phyloP scores from a whole-genome alignment of 2,797 vertebrate genomes.

The Carapus acus region DNA sequence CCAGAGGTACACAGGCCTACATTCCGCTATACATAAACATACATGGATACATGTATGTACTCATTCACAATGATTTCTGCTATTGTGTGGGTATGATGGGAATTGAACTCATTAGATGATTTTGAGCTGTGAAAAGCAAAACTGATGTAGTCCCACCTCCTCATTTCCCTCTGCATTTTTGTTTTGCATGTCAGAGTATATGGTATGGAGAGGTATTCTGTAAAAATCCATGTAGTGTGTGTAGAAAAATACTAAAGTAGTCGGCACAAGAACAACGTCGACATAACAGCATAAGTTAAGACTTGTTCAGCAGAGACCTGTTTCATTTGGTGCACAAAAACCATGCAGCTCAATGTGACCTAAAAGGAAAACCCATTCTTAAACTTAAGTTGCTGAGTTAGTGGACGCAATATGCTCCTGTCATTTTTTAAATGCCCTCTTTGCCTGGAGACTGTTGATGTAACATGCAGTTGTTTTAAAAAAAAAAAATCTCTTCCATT shows the following conservation, averaged over 20 bases:
- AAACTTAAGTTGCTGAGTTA: slow-evolving; percentile 17
- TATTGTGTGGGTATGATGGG: slow-evolving; percentile 38
- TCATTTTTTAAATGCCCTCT: slow-evolving; percentile 3
- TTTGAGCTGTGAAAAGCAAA: slow-evolving; percentile 45
- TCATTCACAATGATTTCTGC: slow-evolving; percentile 46
- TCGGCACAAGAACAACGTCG: slow-evolving; percentile 23
- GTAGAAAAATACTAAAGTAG: slow-evolving; percentile 19
- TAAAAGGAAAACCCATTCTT: slow-evolving; percentile 29
- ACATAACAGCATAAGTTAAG: slow-evolving; percentile 36
- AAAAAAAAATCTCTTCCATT: too few relatives aligned
- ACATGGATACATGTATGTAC: slow-evolving; percentile 60
- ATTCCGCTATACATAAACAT: slow-evolving; percentile 43
- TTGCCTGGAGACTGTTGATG: neutral
- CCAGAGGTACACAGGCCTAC: slow-evolving; percentile 35
- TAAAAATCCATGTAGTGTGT: slow-evolving; percentile 12
- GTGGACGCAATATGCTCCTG: slow-evolving; percentile 6
- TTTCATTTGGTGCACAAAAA: slow-evolving; percentile 10
- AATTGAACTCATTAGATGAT: slow-evolving; percentile 58
- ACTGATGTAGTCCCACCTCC: slow-evolving; percentile 12
- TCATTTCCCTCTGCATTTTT: slow-evolving; percentile 27
- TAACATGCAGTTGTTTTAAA: slow-evolving; percentile 4
- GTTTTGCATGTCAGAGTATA: slow-evolving; percentile 45
- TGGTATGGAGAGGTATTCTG: slow-evolving; percentile 12
- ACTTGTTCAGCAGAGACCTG: slow-evolving; percentile 9
- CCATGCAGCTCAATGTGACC: neutral